Conservation (phyloP, 2,797 vertebrate genomes). For the Muscicapa comitata region DNA sequence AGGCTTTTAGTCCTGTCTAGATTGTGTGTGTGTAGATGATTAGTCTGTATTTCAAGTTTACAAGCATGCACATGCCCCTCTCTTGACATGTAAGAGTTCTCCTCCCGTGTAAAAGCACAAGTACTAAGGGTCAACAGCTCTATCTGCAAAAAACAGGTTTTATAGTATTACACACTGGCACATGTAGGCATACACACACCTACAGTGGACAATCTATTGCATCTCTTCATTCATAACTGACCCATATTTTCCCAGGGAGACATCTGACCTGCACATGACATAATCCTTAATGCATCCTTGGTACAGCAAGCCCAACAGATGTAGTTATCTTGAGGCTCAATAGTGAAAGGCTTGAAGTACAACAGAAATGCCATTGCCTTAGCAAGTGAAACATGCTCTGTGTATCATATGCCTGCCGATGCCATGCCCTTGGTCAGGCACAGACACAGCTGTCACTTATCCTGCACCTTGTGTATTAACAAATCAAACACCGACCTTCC, state of each 20-base stretch:
- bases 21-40: not conserved
- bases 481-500: not conserved
- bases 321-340: not conserved
- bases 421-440: not conserved
- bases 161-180: not conserved
- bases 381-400: not conserved
- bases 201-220: not conserved
- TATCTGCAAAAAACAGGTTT: not conserved
- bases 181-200: accelerated
- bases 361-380: not conserved
- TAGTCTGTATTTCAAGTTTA: not conserved
- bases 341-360: not conserved
- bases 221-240: not conserved
- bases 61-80: not conserved
- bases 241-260: not conserved
- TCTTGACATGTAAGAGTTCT: not conserved
- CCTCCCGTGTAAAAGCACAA: not conserved
- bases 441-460: accelerated
- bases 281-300: not conserved
- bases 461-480: not conserved
- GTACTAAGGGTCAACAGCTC: not conserved
- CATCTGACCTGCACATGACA: not conserved
- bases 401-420: not conserved
- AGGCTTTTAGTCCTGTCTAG: not conserved
- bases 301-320: not conserved